phyloP scores from a whole-genome alignment of 2,797 vertebrate genomes.

The Petrocephalus sullivani region DNA sequence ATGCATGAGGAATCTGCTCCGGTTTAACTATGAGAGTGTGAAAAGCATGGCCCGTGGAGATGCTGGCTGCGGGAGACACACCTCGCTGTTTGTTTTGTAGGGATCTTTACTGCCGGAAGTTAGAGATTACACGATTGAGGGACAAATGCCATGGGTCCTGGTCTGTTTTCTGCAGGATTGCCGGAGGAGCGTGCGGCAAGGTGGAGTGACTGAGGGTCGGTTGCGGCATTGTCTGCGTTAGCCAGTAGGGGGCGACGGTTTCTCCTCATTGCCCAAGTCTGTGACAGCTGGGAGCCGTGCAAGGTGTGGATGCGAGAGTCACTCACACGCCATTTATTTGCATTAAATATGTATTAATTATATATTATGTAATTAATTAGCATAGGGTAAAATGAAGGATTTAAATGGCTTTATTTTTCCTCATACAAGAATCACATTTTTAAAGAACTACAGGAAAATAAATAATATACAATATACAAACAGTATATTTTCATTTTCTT shows the following conservation, averaged over 20 bases:
- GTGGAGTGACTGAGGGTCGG: background rate
- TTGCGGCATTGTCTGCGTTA: background rate
- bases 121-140: background rate
- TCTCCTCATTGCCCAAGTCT: background rate
- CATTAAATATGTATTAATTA: background rate
- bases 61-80: background rate
- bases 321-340: background rate
- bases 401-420: background rate
- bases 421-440: background rate
- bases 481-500: background rate
- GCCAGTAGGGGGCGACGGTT: background rate
- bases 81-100: background rate
- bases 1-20: slow-evolving; percentile 3
- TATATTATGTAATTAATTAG: background rate
- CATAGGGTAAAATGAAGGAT: background rate
- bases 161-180: background rate
- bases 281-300: background rate
- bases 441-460: background rate
- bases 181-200: background rate
- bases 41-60: background rate
- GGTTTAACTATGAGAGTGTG: background rate
- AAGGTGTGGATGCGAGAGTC: background rate
- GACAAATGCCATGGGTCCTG: background rate
- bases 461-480: background rate
- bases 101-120: background rate